phyloP scores from a whole-genome alignment of 2,113 vertebrate species.

The Sylvia atricapilla region DNA sequence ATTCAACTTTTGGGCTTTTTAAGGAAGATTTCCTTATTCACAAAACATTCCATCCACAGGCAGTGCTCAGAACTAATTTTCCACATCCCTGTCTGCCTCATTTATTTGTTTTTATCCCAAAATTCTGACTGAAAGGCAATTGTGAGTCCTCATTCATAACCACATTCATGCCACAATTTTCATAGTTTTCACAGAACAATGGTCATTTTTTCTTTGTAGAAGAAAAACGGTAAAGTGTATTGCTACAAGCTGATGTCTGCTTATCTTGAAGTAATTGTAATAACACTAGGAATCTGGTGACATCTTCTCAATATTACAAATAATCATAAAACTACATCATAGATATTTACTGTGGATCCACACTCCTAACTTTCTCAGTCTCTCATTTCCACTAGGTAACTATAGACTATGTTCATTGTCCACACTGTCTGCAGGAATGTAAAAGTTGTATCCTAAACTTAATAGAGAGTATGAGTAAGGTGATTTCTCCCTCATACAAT shows the following conservation, averaged over 20 bases:
- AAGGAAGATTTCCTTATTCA: background rate
- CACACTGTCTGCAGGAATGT: background rate
- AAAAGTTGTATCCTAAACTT: background rate
- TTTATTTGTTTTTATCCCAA: background rate
- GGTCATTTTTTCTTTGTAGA: background rate
- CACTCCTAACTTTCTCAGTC: background rate
- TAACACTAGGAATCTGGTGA: background rate
- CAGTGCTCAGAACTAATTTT: background rate
- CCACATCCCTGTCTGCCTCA: background rate
- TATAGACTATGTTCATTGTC: background rate
- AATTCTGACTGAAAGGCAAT: background rate
- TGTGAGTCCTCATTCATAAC: background rate
- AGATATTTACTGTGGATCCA: background rate
- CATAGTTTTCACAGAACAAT: background rate
- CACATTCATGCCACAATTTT: background rate
- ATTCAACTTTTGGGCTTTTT: background rate
- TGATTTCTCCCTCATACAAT: background rate
- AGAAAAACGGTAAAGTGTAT: background rate
- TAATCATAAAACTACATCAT: background rate
- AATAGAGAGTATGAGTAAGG: background rate
- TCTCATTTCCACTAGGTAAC: background rate
- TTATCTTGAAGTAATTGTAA: background rate
- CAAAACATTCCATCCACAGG: background rate
- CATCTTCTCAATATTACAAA: background rate
- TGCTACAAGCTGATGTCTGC: background rate